phyloP scores from a whole-genome alignment of 1,140 invertebrate genomes.

The Pararge aegeria region DNA sequence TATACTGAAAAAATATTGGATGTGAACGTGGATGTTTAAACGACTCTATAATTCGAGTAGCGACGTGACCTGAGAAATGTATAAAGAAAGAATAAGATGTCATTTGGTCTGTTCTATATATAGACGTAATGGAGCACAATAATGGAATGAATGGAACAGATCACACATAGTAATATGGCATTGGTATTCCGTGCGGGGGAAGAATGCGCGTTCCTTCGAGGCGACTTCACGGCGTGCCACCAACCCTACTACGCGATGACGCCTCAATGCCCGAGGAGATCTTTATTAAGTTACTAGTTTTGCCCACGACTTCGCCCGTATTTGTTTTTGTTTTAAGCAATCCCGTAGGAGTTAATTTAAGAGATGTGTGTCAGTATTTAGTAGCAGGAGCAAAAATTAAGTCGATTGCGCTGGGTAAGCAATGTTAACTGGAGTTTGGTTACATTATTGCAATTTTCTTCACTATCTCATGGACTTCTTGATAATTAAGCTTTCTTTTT shows the following conservation, averaged over 20 bases:
- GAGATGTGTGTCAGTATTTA: too few species aligned
- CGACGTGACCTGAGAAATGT: conserved; percentile 42
- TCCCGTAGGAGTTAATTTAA: too few species aligned
- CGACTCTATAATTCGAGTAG: neutral
- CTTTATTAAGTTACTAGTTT: neutral
- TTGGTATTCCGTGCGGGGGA: conserved; percentile 65
- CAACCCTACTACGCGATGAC: conserved; percentile 4
- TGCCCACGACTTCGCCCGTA: too few species aligned
- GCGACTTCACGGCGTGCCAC: conserved; percentile 60
- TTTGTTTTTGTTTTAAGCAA: too few species aligned
- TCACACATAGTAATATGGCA: conserved; percentile 74
- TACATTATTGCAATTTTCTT: too few species aligned
- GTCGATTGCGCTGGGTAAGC: too few species aligned
- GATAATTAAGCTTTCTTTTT: too few species aligned
- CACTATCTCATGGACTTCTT: too few species aligned
- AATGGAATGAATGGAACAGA: conserved; percentile 55
- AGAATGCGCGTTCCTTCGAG: conserved; percentile 67
- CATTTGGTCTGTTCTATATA: conserved; percentile 48
- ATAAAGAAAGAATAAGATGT: conserved; percentile 47
- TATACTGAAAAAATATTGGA: neutral
- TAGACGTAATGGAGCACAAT: conserved; percentile 51
- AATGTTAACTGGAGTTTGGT: too few species aligned
- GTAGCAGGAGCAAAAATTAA: too few species aligned
- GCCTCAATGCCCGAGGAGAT: neutral
- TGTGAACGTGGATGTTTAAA: neutral